Evolutionary conservation across 2,113 vertebrate genomes (phyloP).

Genomic region (Raphicerus campestris): DNA sequence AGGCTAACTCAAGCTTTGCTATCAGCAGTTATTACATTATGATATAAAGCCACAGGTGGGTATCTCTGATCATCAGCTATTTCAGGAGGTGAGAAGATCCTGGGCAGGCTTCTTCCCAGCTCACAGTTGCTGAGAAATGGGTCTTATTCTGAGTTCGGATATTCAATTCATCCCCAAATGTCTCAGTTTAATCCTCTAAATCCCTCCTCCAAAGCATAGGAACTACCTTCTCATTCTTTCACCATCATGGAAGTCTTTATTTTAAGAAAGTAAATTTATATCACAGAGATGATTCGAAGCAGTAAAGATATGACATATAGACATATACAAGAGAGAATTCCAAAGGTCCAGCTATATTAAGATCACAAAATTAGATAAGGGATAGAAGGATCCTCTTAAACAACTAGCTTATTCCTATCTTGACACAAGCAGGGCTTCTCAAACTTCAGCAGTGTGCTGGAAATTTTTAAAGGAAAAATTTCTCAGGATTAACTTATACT

Average conservation of each 20-base stretch:
- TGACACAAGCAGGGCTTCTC: background rate
- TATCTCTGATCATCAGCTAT: background rate
- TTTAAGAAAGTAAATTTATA: constrained; percentile 40
- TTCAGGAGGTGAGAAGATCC: background rate
- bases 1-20: constrained; percentile 7
- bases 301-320: background rate
- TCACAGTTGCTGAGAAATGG: constrained; percentile 2
- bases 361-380: background rate
- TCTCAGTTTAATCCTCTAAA: constrained; percentile 31
- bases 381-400: background rate
- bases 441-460: background rate
- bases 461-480: background rate
- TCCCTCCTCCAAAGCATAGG: background rate
- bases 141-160: background rate
- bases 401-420: background rate
- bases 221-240: background rate
- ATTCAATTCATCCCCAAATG: constrained; percentile 3
- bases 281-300: background rate
- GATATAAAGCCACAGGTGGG: constrained; percentile 27
- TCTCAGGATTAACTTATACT: background rate
- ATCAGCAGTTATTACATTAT: background rate
- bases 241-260: background rate
- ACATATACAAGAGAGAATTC: background rate
- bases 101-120: background rate
- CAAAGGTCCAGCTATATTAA: background rate